These are phyloP conservation scores for Drosophila eugracilis DNA, from an alignment of 1,140 invertebrate genomes.

Conservation along the genomic window DNA sequence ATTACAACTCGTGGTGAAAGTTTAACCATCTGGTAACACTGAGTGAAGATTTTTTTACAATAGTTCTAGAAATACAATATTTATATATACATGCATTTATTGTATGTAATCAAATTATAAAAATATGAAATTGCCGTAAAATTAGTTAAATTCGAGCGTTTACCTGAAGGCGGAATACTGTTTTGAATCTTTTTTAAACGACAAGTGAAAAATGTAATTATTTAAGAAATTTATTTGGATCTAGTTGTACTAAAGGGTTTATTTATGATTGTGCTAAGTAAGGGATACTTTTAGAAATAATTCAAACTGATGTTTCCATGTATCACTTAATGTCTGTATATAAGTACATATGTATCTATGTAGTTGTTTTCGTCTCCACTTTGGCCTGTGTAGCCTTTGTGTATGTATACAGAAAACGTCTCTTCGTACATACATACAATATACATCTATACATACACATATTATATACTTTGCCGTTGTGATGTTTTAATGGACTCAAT, in stretches of 20 bases:
- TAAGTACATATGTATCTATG: not conserved
- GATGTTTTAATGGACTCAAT: constrained; percentile 10
- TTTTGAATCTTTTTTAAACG: constrained; percentile 16
- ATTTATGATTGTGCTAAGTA: not conserved
- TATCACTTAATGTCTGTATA: not conserved
- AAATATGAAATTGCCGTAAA: constrained; percentile 1
- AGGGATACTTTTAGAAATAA: not conserved
- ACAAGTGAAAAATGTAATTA: constrained; percentile 29
- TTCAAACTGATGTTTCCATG: not conserved
- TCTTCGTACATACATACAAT: constrained; percentile 20
- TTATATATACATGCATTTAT: constrained; percentile 19
- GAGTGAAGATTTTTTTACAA: constrained; percentile 15
- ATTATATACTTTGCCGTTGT: constrained; percentile 29
- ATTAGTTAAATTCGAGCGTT: constrained; percentile 11
- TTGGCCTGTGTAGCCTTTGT: constrained; percentile 27
- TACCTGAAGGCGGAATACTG: not conserved
- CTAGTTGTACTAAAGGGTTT: too few relatives aligned
- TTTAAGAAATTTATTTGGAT: constrained; percentile 7
- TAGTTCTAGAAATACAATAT: constrained; percentile 21
- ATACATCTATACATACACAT: constrained; percentile 27
- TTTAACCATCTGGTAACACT: too few relatives aligned
- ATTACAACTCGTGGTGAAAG: too few relatives aligned
- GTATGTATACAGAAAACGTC: constrained; percentile 69
- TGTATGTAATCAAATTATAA: constrained; percentile 5
- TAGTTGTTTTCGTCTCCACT: not conserved